Conservation (phyloP, 2,113 vertebrate genomes). For the Elephantulus edwardii region DNA sequence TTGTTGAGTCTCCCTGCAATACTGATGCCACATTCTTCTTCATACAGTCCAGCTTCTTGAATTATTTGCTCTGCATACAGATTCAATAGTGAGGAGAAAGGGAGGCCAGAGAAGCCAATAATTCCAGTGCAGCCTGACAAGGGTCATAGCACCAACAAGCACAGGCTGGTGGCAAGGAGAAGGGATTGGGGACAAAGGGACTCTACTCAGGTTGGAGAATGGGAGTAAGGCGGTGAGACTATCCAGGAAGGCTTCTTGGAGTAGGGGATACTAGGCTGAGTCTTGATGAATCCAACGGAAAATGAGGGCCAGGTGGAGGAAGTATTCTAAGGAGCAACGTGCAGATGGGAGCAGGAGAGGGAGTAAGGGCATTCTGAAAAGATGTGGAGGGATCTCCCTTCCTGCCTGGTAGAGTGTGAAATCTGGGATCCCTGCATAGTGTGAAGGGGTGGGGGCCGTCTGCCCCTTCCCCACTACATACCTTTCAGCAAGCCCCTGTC, state of each 20-base stretch:
- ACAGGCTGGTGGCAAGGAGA: neutral
- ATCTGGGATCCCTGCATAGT: neutral
- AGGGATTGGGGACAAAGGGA: neutral
- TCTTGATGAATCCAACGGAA: neutral
- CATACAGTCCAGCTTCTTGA: no score
- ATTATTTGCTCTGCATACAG: no score
- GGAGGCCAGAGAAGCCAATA: neutral
- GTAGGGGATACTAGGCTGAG: neutral
- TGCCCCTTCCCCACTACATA: neutral
- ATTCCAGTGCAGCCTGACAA: neutral
- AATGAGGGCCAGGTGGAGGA: neutral
- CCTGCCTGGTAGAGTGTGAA: neutral
- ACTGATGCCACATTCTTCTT: no score
- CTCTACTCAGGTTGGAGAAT: neutral
- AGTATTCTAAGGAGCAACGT: neutral
- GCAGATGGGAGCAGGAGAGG: no score
- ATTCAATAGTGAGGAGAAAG: no score
- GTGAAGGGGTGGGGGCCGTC: neutral
- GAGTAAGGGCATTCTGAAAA: neutral
- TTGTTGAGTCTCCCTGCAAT: no score
- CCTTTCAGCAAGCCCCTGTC: neutral
- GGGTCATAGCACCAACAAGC: neutral
- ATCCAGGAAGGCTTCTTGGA: conserved; percentile 1
- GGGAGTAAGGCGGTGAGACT: accelerated
- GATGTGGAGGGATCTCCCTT: neutral